Percentiles rank a stretch among this genome's conserved stretches.
Conservation (phyloP, 2,113 vertebrate genomes). For the Lathamus discolor region DNA sequence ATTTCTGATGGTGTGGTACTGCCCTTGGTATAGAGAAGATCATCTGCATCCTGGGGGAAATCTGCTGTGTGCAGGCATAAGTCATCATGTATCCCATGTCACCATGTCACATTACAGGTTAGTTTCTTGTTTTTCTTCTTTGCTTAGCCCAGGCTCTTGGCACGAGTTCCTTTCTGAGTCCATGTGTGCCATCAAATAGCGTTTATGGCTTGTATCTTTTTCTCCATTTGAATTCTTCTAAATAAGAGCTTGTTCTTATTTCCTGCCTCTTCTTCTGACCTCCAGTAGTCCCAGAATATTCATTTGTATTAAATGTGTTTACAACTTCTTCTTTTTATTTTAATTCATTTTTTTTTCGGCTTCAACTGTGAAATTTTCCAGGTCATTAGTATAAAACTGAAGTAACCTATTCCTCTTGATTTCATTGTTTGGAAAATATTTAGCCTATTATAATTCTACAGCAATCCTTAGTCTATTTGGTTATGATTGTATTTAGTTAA, state of each 20-base stretch:
- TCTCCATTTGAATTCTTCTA: conserved; percentile 9
- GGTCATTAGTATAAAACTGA: neutral
- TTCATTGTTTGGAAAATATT: neutral
- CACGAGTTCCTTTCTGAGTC: neutral
- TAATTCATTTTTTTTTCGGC: neutral
- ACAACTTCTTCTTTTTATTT: neutral
- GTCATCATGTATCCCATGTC: neutral
- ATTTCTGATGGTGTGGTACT: neutral
- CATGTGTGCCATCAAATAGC: neutral
- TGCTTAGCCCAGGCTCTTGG: neutral
- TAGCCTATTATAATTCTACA: neutral
- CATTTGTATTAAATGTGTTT: conserved; percentile 13
- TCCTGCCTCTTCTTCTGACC: neutral
- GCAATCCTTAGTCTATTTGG: neutral
- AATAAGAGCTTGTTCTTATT: conserved; percentile 17
- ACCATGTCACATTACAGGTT: neutral
- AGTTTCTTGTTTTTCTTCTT: neutral
- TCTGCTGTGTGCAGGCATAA: neutral
- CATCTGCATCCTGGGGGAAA: neutral
- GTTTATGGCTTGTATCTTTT: neutral
- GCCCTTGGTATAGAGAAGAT: neutral
- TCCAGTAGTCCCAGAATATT: neutral
- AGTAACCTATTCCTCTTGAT: neutral
- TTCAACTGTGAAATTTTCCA: neutral
- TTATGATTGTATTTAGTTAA: neutral